Evolutionary conservation across 2,797 vertebrate genomes (phyloP), one percentile per base, ranked within the genome.

Genomic region (Enteromius fasciolatus): DNA sequence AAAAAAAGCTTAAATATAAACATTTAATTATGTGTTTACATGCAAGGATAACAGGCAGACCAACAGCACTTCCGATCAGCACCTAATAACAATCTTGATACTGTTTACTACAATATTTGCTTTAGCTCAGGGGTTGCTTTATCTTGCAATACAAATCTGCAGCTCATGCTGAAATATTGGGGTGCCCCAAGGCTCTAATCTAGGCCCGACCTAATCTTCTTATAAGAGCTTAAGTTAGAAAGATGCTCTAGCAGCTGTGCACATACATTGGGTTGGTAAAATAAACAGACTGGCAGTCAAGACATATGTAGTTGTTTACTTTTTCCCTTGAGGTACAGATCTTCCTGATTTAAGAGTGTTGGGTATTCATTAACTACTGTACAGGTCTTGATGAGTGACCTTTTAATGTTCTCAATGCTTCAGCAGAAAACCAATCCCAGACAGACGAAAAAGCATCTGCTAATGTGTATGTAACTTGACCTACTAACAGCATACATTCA

Each of bases 231-330:
- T 83, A 85, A 82, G 63, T 39, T 39, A 63, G 67, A 64, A 23
- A 46, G 59, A 74, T 54, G 36, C 70, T 59, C 61, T 52, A 14
- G 36, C 63, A 70, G 67, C 66, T 80, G 52, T 57, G 70, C n/a
- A 68, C 54, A 67, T 67, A 64, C 31, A 61, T 31, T 50, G 20
- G 8, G n/a, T 52, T 61, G 20, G 59, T 69, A 44, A 76, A 76
- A 64, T 64, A 77, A 75, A 33, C 52, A 79, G 79, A 41, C 61
- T 85, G 28, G 33, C 23, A 7, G 20, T 25, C 79, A 72, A 33
- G 73, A 68, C 50, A 80, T 80, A 63, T 63, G 72, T 66, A 83
- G 76, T 63, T 76, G 75, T 84, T 84, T 80, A 41, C 48, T 67
- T 52, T 36, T 50, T 64, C 25, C 76, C 41, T 50, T 23, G 59